Conservation (phyloP, 1,140 invertebrate genomes). For the Meloidogyne floridensis region DNA sequence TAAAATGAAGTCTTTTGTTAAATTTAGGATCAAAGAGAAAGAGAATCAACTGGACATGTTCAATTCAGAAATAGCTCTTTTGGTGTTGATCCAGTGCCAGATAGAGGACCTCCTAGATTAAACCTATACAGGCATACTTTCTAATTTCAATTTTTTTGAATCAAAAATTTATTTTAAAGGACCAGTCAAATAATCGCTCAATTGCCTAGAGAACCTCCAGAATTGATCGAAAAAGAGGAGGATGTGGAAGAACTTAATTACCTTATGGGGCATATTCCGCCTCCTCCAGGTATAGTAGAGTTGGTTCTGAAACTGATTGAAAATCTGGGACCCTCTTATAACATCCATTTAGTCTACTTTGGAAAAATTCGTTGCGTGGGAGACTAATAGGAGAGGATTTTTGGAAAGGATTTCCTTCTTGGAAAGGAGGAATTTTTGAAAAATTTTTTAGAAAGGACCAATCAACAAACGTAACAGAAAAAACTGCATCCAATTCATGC, state of each 20-base stretch:
- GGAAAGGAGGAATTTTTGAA: no score
- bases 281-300: neutral
- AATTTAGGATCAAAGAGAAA: constrained; percentile 7
- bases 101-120: constrained; percentile 24
- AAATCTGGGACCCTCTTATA: neutral
- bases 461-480: no score
- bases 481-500: no score
- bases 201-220: constrained; percentile 22
- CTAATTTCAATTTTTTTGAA: neutral
- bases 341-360: no score
- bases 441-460: no score
- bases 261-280: neutral
- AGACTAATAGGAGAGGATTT: no score
- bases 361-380: neutral
- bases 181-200: constrained; percentile 34
- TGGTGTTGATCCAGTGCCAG: constrained; percentile 5
- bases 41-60: neutral
- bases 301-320: neutral
- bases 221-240: constrained; percentile 12
- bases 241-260: constrained; percentile 6
- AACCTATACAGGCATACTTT: constrained; percentile 20
- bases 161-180: neutral
- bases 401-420: no score
- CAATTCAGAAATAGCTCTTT: constrained; percentile 26
- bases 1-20: neutral